Evolutionary conservation across 2,797 vertebrate species (phyloP).

Genomic region (Trichosurus vulpecula): DNA sequence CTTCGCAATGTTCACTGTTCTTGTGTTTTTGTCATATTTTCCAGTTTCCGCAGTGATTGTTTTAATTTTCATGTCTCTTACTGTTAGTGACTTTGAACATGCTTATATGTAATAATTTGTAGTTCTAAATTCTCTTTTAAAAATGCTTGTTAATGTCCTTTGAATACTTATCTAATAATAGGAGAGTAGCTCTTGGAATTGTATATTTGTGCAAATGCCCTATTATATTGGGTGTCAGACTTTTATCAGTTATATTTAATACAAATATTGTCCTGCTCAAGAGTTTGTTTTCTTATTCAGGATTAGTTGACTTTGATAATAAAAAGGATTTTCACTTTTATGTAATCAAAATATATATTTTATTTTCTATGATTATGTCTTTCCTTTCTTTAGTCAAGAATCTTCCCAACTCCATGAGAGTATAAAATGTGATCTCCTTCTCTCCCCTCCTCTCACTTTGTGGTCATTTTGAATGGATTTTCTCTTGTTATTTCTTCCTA

Average conservation of each 20-base stretch:
- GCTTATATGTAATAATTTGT: not conserved
- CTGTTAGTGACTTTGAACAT: not conserved
- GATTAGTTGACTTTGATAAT: not conserved
- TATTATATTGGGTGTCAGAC: not conserved
- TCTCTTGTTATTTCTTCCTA: not conserved
- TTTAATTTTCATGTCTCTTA: not conserved
- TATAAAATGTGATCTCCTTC: not conserved
- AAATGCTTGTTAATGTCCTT: not conserved
- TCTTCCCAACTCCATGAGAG: not conserved
- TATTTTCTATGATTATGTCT: not conserved
- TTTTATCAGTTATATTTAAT: not conserved
- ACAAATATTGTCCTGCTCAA: not conserved
- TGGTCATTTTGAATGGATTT: not conserved
- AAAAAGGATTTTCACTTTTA: not conserved
- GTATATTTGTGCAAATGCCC: not conserved
- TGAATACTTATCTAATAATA: not conserved
- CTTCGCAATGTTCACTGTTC: not conserved
- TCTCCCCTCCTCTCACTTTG: not conserved
- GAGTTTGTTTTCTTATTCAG: not conserved
- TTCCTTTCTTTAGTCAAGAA: not conserved
- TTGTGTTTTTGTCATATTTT: not conserved
- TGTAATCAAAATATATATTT: not conserved
- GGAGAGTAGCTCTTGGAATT: not conserved
- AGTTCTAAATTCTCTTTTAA: not conserved
- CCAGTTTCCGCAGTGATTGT: not conserved